Percentiles rank a stretch among this genome's conserved stretches.
Evolutionary conservation across 2,113 vertebrate genomes (phyloP).

Genomic region (Indri indri): DNA sequence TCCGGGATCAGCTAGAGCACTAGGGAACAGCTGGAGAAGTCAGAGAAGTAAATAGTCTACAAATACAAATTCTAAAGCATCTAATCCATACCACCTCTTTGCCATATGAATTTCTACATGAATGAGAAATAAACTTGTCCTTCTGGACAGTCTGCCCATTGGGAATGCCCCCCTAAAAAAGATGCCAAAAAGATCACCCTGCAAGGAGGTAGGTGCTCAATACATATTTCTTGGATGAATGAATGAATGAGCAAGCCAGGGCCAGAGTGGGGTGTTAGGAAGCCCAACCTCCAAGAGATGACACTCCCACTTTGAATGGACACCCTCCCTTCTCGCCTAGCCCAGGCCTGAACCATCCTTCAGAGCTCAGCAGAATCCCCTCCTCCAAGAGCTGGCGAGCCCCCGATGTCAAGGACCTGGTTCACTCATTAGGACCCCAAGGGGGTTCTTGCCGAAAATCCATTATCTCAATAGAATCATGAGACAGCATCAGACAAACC

Average conservation of each 20-base stretch:
- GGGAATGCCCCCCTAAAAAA: not conserved
- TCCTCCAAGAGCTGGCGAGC: not conserved
- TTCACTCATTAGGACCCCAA: not conserved
- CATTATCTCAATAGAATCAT: no score
- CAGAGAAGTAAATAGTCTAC: not conserved
- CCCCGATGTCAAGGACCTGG: not conserved
- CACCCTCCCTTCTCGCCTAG: not conserved
- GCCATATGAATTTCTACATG: not conserved
- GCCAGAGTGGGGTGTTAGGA: not conserved
- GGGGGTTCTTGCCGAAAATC: not conserved
- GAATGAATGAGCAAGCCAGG: not conserved
- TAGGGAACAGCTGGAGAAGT: not conserved
- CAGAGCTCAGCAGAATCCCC: not conserved
- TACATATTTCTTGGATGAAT: not conserved
- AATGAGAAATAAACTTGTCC: not conserved
- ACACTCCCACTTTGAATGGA: not conserved
- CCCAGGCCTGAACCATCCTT: not conserved
- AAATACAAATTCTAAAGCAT: not conserved
- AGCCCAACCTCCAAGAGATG: not conserved
- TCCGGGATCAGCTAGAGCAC: not conserved
- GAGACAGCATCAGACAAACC: no score
- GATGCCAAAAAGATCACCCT: not conserved
- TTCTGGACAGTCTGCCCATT: not conserved
- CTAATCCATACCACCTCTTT: not conserved
- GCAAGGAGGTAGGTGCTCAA: not conserved